These are phyloP conservation scores for Stichopus chloronotus DNA, from an alignment of 35 echinoderm and acorn worm genomes.

Conservation along the genomic window DNA sequence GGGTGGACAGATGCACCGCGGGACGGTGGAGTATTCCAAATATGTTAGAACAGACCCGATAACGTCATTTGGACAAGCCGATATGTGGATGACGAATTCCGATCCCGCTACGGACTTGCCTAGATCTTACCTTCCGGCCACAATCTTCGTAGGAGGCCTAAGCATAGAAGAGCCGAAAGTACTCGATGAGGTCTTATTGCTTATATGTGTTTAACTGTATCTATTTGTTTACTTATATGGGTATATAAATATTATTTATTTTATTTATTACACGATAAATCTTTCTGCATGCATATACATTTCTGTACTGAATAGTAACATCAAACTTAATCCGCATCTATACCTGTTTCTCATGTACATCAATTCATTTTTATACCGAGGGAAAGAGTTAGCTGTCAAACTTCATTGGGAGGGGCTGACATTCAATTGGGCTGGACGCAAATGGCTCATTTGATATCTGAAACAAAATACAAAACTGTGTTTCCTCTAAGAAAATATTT, in stretches of 20 bases:
- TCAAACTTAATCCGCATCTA: too few relatives aligned
- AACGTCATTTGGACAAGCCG: constrained; percentile 17
- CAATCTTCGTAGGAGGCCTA: constrained; percentile 26
- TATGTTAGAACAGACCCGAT: neutral
- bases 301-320: too few relatives aligned
- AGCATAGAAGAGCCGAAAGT: neutral
- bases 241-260: neutral
- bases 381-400: too few relatives aligned
- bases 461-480: too few relatives aligned
- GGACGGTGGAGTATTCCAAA: neutral
- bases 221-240: neutral
- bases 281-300: too few relatives aligned
- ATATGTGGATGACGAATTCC: constrained; percentile 47
- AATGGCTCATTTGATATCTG: too few relatives aligned
- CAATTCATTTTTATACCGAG: too few relatives aligned
- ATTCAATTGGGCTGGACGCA: too few relatives aligned
- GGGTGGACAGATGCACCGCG: neutral
- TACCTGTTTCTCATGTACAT: too few relatives aligned
- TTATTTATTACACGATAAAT: neutral
- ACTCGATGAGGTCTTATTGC: neutral
- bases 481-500: too few relatives aligned
- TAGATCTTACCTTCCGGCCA: constrained; percentile 30
- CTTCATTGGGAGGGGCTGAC: too few relatives aligned
- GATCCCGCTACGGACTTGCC: constrained; percentile 21
- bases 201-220: neutral